These are phyloP conservation scores for Yponomeuta sedellus DNA, from an alignment of 2,888 invertebrate genomes.

Conservation along the genomic window DNA sequence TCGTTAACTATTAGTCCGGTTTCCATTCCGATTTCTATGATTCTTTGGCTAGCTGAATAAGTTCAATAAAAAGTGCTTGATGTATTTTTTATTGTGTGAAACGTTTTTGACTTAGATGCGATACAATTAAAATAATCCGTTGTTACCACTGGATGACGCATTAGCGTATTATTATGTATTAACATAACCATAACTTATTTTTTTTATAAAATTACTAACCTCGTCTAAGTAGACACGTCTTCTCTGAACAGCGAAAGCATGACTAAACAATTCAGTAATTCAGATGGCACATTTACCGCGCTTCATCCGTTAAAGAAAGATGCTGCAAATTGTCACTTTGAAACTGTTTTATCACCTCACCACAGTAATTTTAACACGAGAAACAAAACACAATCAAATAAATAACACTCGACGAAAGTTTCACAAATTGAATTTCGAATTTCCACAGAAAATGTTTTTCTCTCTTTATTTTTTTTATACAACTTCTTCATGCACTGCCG, in stretches of 20 bases:
- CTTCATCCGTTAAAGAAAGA: constrained; percentile 41
- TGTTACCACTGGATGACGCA: not conserved
- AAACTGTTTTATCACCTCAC: not conserved
- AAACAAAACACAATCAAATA: not conserved
- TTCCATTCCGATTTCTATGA: too few species aligned
- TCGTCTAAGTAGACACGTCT: constrained; percentile 17
- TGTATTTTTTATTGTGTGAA: too few species aligned
- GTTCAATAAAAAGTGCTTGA: too few species aligned
- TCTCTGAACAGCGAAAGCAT: constrained; percentile 49
- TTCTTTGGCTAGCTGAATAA: too few species aligned
- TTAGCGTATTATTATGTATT: too few species aligned
- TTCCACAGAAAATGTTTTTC: not conserved
- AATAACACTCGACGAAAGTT: constrained; percentile 10
- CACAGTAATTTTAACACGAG: not conserved
- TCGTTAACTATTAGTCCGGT: too few species aligned
- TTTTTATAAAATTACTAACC: constrained; percentile 3
- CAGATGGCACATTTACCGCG: constrained; percentile 39
- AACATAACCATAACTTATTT: too few species aligned
- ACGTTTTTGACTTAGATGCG: not conserved
- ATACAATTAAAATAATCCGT: not conserved
- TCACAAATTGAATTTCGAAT: not conserved
- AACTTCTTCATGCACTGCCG: not conserved
- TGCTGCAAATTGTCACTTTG: constrained; percentile 15
- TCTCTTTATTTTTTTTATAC: not conserved
- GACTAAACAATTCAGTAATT: constrained; percentile 39